Percentiles rank a stretch among this genome's conserved stretches.
These are phyloP conservation scores for Paralichthys olivaceus DNA, from an alignment of 2,113 vertebrate genomes.

Conservation along the genomic window DNA sequence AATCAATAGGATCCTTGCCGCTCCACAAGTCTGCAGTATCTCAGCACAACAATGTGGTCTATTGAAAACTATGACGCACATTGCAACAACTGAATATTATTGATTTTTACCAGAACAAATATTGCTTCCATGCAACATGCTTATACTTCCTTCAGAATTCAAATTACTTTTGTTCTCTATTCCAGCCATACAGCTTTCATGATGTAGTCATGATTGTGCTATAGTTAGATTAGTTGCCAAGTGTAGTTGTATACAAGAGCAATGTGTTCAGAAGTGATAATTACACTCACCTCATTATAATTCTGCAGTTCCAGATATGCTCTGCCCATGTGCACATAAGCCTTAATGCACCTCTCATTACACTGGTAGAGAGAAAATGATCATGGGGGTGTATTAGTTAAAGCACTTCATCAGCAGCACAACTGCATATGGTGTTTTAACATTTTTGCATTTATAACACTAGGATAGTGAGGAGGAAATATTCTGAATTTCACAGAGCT, in stretches of 20 bases:
- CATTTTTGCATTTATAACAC: constrained; percentile 7
- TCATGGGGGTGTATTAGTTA: constrained; percentile 9
- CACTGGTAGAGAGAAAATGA: constrained; percentile 83
- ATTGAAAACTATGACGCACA: not conserved
- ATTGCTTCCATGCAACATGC: not conserved
- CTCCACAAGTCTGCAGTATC: not conserved
- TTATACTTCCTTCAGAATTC: not conserved
- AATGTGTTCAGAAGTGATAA: constrained; percentile 15
- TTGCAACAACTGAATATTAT: not conserved
- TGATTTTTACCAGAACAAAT: too few relatives aligned
- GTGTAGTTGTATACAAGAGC: not conserved
- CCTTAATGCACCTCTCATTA: constrained; percentile 88
- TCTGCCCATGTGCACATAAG: constrained; percentile 91
- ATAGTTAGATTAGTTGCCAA: not conserved
- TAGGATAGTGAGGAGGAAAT: not conserved
- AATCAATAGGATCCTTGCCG: constrained; percentile 7
- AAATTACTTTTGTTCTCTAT: not conserved
- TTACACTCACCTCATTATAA: constrained; percentile 83
- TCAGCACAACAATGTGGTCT: constrained; percentile 5
- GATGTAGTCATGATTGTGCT: not conserved
- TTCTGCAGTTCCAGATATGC: constrained; percentile 85
- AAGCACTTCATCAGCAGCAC: constrained; percentile 15
- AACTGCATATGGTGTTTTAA: constrained; percentile 25
- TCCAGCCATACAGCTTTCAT: not conserved
- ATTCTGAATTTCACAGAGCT: constrained; percentile 8